Evolutionary conservation across 1,140 invertebrate genomes (phyloP).

Genomic region (Magallana gigas): DNA sequence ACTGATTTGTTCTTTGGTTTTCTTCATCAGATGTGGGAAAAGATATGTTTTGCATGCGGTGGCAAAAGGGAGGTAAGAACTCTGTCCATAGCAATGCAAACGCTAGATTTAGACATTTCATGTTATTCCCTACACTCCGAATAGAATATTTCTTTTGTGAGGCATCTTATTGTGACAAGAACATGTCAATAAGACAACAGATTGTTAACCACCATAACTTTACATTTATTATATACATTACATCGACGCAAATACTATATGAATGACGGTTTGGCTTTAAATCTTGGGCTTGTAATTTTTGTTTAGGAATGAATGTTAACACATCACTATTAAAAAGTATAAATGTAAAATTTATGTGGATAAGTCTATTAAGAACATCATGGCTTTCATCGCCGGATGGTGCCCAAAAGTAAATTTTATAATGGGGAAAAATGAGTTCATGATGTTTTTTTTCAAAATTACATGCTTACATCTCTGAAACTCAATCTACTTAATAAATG

Average conservation of each 20-base stretch:
- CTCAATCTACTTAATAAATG: not conserved
- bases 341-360: too few species aligned
- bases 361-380: too few species aligned
- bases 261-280: too few species aligned
- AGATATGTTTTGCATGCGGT: not conserved
- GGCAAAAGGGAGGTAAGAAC: not conserved
- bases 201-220: not conserved
- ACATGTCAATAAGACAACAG: constrained; percentile 17
- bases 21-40: not conserved
- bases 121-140: constrained; percentile 49
- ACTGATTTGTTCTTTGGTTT: not conserved
- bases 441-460: not conserved
- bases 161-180: constrained; percentile 41
- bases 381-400: not conserved
- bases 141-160: constrained; percentile 52
- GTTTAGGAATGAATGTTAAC: too few species aligned
- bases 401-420: not conserved
- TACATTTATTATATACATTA: too few species aligned
- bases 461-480: not conserved
- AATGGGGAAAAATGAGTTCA: not conserved
- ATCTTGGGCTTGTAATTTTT: too few species aligned
- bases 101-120: constrained; percentile 46
- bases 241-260: too few species aligned
- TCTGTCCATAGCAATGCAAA: not conserved
- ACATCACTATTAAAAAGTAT: too few species aligned